A percentile compares a stretch with the other conserved stretches of the same genome.
These are phyloP conservation scores for Danio albolineatus DNA, from an alignment of 2,797 vertebrate genomes.

Conservation along the genomic window DNA sequence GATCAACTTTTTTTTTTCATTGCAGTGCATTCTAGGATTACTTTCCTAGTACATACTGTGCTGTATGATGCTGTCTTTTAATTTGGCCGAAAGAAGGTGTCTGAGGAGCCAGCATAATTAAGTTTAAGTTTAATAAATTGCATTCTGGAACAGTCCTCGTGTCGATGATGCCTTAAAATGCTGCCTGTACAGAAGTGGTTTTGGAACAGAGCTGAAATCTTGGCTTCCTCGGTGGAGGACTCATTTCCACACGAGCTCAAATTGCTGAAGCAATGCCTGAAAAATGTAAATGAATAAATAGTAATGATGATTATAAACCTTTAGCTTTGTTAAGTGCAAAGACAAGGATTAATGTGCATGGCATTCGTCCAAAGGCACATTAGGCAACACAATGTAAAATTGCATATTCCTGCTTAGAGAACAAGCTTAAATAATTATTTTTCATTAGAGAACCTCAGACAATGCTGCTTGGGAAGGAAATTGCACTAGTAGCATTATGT, in stretches of 20 bases:
- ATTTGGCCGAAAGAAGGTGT: slow-evolving; percentile 14
- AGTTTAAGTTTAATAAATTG: slow-evolving; percentile 26
- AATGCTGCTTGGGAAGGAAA: slow-evolving; percentile 19
- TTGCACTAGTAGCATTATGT: not conserved
- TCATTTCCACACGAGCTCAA: slow-evolving; percentile 20
- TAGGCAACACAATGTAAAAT: slow-evolving; percentile 23
- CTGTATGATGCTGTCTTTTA: slow-evolving; percentile 16
- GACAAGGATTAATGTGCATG: slow-evolving; percentile 40
- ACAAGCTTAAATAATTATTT: slow-evolving; percentile 43
- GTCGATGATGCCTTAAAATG: not conserved
- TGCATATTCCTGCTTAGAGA: slow-evolving; percentile 18
- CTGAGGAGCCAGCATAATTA: slow-evolving; percentile 19
- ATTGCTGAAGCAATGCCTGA: slow-evolving; percentile 20
- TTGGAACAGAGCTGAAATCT: slow-evolving; percentile 26
- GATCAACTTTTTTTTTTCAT: not conserved
- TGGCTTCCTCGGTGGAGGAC: not conserved
- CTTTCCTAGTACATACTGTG: not conserved
- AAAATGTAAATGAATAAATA: slow-evolving; percentile 34
- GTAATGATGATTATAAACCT: slow-evolving; percentile 42
- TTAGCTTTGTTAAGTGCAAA: slow-evolving; percentile 43
- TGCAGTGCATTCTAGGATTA: not conserved
- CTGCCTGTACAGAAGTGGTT: slow-evolving; percentile 13
- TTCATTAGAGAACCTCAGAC: slow-evolving; percentile 30
- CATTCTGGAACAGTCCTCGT: slow-evolving; percentile 3
- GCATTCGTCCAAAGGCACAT: slow-evolving; percentile 28